These are phyloP conservation scores for Cottoperca gobio DNA, from an alignment of 2,797 vertebrate species.

Conservation along the genomic window DNA sequence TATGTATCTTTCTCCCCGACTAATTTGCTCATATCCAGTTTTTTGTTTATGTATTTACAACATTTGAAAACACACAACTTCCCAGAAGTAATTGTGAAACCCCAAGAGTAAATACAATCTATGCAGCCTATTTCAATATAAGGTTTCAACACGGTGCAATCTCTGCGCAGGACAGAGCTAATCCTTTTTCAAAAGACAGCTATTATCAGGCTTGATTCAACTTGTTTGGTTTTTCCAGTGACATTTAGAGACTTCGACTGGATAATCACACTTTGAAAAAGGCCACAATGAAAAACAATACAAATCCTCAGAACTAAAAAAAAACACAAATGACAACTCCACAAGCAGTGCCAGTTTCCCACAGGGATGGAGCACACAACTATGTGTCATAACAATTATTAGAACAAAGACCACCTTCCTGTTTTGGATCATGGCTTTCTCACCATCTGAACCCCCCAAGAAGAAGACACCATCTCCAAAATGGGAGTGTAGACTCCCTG, in stretches of 20 bases:
- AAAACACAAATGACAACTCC: slow-evolving; percentile 51
- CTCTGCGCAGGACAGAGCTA: slow-evolving; percentile 30
- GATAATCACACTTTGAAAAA: slow-evolving; percentile 36
- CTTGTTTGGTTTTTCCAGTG: slow-evolving; percentile 48
- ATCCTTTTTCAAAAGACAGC: slow-evolving; percentile 44
- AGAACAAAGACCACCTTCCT: slow-evolving; percentile 70
- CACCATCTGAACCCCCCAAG: slow-evolving; percentile 39
- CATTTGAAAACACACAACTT: neutral
- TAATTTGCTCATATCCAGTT: neutral
- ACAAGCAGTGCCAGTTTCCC: slow-evolving; percentile 55
- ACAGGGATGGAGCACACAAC: slow-evolving; percentile 41
- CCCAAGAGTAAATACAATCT: neutral
- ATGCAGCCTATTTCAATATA: slow-evolving; percentile 11
- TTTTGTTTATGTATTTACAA: slow-evolving; percentile 6
- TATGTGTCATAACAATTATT: slow-evolving; percentile 71
- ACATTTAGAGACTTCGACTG: slow-evolving; percentile 45
- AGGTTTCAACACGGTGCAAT: slow-evolving; percentile 23
- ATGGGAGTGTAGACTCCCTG: slow-evolving; percentile 38
- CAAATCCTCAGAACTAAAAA: slow-evolving; percentile 45
- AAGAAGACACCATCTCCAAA: slow-evolving; percentile 51
- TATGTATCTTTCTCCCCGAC: neutral
- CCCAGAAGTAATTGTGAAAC: slow-evolving; percentile 13
- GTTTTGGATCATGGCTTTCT: slow-evolving; percentile 56
- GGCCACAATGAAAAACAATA: slow-evolving; percentile 45
- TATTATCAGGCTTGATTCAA: slow-evolving; percentile 56